Evolutionary conservation across 2,113 vertebrate species (phyloP).

Genomic region (Sterrhoptilus dennistouni): DNA sequence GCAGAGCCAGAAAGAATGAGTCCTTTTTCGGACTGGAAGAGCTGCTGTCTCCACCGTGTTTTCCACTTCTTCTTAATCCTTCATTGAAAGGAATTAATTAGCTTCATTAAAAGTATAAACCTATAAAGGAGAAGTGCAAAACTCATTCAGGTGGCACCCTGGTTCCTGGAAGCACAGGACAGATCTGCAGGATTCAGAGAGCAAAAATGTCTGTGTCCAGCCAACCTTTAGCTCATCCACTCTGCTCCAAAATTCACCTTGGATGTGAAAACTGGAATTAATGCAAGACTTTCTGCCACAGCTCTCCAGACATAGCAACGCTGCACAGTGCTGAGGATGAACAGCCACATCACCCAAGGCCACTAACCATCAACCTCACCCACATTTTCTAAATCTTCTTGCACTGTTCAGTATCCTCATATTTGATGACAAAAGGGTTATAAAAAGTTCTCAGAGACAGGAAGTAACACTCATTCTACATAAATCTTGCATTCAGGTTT

Average conservation of each 20-base stretch:
- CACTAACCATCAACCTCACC: fast-evolving
- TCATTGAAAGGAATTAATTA: neutral
- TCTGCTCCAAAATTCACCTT: neutral
- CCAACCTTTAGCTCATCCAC: neutral
- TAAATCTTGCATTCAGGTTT: neutral
- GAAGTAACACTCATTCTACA: neutral
- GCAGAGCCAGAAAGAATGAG: neutral
- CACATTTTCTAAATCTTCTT: neutral
- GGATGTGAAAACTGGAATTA: neutral
- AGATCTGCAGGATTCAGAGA: neutral
- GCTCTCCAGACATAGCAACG: neutral
- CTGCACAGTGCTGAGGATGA: neutral
- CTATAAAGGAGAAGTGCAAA: neutral
- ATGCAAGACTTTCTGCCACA: neutral
- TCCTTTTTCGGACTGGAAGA: neutral
- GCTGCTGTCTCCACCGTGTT: neutral
- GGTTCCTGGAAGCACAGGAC: neutral
- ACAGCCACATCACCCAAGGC: neutral
- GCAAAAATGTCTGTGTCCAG: neutral
- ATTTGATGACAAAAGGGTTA: neutral
- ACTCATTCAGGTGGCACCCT: neutral
- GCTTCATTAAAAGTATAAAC: neutral
- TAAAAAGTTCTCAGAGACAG: neutral
- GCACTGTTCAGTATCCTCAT: neutral
- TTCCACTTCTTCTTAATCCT: neutral